Evolutionary conservation across 2,797 vertebrate species (phyloP), one percentile per base, ranked within the genome.

Genomic region (Limosa lapponica): DNA sequence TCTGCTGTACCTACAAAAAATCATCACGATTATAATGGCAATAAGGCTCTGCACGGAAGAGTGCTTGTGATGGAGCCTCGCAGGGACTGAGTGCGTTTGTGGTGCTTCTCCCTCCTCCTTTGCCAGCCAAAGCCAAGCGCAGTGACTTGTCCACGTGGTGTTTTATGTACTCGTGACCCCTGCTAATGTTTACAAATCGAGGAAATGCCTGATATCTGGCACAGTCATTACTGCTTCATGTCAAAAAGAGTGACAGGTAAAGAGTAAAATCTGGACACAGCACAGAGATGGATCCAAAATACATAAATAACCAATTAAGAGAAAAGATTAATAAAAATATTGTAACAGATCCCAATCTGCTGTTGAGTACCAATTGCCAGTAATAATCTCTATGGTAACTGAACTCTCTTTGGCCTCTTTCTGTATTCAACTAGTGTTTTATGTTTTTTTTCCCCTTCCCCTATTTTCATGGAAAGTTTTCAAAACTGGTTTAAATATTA

Each of bases 221-320:
- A 87, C 87, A 62, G 67, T 95, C 98, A 64, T 95, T 95, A 97
- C 96, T 97, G 97, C 98, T 98, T 98, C 97, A 64, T 79, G 97
- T 98, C 98, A 98, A 82, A 75, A 20, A 97, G 98, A 98, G 97
- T 98, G 98, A 98, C 98, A 98, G 98, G 98, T 98, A 98, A 98
- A 97, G 97, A 97, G 96, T 95, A 97, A 98, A 98, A 95, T 95
- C 97, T 97, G 97, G 85, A 77, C 88, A 83, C 78, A 55, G 89
- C 78, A 73, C 9, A 22, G 87, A 90, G 73, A 94, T 64, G 36
- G 95, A 95, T 96, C 96, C 95, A 95, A 90, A 95, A 92, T 64
- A 88, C 62, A 87, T 85, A 96, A 94, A 95, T 97, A 93, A 94
- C 92, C 96, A 95, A 96, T 79, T 87, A 95, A 87, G 82, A 89